A percentile compares a stretch with the other conserved stretches of the same genome.
phyloP scores from a whole-genome alignment of 1,140 invertebrate species.

The Gryllus bimaculatus region DNA sequence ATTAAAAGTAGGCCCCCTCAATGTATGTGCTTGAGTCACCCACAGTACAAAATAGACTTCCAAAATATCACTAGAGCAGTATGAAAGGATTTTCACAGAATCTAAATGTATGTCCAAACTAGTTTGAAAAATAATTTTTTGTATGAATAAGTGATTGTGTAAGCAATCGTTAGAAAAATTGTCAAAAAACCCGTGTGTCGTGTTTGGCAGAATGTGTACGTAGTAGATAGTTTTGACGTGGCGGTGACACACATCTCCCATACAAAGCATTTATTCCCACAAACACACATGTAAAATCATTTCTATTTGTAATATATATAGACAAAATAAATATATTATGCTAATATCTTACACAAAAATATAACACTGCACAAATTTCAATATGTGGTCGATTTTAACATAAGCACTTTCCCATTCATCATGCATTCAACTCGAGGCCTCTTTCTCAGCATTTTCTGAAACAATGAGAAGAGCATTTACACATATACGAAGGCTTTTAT shows the following conservation, averaged over 20 bases:
- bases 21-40: background rate
- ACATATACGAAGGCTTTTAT: too few relatives aligned
- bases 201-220: background rate
- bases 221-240: background rate
- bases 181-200: background rate
- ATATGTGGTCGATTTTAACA: conserved; percentile 21
- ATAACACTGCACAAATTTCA: conserved; percentile 22
- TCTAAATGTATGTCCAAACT: background rate
- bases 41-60: background rate
- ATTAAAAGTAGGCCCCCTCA: background rate
- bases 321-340: conserved; percentile 21
- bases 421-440: conserved; percentile 17
- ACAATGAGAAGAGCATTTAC: background rate
- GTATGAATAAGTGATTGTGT: background rate
- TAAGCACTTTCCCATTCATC: conserved; percentile 9
- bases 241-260: background rate
- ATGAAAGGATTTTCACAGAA: background rate
- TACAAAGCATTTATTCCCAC: conserved; percentile 12
- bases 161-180: background rate
- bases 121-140: background rate
- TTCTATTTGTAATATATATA: conserved; percentile 20
- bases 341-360: conserved; percentile 23
- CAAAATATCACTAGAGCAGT: background rate
- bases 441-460: conserved; percentile 18
- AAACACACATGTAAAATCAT: conserved; percentile 17